A percentile compares a stretch with the other conserved stretches of the same genome.
These are phyloP conservation scores for Troglohyphantes excavatus DNA, from an alignment of 2,888 invertebrate genomes.

Conservation along the genomic window DNA sequence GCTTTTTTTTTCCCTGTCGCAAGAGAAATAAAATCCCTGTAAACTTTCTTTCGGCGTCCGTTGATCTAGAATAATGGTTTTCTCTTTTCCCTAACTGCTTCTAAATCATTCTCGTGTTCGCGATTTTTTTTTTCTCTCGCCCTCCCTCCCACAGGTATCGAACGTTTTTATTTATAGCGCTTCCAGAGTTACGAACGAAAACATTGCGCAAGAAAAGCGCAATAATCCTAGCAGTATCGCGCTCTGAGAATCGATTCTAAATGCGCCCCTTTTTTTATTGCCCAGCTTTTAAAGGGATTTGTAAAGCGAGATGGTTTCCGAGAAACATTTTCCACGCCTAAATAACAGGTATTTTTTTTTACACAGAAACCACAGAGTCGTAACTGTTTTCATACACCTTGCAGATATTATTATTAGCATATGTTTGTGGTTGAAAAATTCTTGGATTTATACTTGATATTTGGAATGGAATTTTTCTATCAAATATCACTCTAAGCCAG, in stretches of 20 bases:
- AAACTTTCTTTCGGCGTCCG: background rate
- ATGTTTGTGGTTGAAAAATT: too few species aligned
- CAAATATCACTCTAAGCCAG: too few species aligned
- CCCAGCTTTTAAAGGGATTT: conserved; percentile 28
- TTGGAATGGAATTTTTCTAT: too few species aligned
- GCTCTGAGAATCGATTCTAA: conserved; percentile 30
- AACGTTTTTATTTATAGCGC: conserved; percentile 49
- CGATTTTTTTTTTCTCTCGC: conserved; percentile 12
- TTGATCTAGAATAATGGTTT: background rate
- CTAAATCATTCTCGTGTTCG: conserved; percentile 2
- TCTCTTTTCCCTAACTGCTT: background rate
- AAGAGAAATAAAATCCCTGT: too few species aligned
- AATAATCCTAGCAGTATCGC: conserved; percentile 15
- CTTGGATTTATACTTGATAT: too few species aligned
- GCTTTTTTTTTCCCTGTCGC: too few species aligned
- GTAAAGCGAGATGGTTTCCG: background rate
- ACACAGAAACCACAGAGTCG: background rate
- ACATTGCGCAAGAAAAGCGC: background rate
- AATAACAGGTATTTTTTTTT: conserved; percentile 14
- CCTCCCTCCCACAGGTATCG: conserved; percentile 25
- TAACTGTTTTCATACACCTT: too few species aligned
- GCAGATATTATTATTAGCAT: too few species aligned
- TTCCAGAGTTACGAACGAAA: conserved; percentile 21
- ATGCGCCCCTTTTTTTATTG: conserved; percentile 3
- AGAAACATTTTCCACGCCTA: conserved; percentile 12